These are phyloP conservation scores for Leistus spinibarbis DNA, from an alignment of 2,888 invertebrate genomes.

Conservation along the genomic window DNA sequence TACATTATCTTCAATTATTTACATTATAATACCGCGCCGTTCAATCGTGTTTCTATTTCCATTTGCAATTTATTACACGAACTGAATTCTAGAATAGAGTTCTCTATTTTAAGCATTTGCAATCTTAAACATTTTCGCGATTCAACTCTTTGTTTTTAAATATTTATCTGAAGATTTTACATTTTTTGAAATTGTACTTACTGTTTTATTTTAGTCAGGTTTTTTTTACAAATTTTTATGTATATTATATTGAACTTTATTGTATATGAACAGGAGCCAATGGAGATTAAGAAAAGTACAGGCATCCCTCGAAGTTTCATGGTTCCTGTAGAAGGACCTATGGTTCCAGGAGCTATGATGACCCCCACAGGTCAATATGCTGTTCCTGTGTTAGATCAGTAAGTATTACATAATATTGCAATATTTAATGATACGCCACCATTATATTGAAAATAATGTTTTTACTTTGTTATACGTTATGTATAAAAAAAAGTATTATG, in stretches of 20 bases:
- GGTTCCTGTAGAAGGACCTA: slow-evolving; percentile 88
- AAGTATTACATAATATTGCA: slow-evolving; percentile 53
- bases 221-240: slow-evolving; percentile 9
- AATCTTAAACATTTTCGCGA: no score
- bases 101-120: no score
- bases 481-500: no score
- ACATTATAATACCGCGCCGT: not conserved
- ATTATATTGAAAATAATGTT: no score
- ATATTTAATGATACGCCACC: not conserved
- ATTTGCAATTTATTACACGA: no score
- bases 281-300: slow-evolving; percentile 90
- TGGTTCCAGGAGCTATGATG: slow-evolving; percentile 90
- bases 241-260: slow-evolving; percentile 19
- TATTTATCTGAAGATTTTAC: no score
- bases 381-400: slow-evolving; percentile 88
- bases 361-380: slow-evolving; percentile 87
- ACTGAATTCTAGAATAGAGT: no score
- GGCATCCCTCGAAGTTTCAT: slow-evolving; percentile 97
- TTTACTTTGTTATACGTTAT: no score
- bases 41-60: not conserved
- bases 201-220: no score
- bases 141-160: no score
- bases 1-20: not conserved
- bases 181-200: no score
- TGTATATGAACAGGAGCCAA: slow-evolving; percentile 61